Base-by-base conservation (phyloP, 2,888 invertebrate species). In the Yponomeuta malinellus region DNA sequence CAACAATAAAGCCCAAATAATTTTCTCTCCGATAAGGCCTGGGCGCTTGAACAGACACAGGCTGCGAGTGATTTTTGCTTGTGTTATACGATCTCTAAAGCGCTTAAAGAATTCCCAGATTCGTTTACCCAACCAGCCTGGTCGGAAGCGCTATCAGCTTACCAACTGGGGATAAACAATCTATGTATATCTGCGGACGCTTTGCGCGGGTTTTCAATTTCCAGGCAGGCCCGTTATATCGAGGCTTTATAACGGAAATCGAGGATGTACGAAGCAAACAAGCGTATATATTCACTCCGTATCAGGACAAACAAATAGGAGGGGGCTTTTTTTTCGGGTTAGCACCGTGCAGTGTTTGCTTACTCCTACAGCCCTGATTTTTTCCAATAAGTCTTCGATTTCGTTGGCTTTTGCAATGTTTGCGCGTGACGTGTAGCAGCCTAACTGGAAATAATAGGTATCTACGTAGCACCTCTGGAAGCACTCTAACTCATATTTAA, bases 211-310 rank as follows among this genome's bases (percentile, higher is more conserved):
- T 65, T 65, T 65, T 33, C 65, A 65, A 65, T 65, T 65, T 65
- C 65, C 65, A 29, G 33, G 65, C 33, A 65, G 65, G 31, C 29
- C 31, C 65, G 65, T 10, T 68, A 23, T 68, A 48, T 12, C 43
- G 68, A 8, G 52, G 48, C 48, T 68, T 68, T 68, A 68, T 68
- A 68, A 68, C 68, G 68, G 68, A 68, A 68, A 68, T 68, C 68
- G 43, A 43, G 43, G 68, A 68, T 37, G 68, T 43, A 15, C 68
- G 15, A 48, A 33, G 68, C 15, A 68, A 68, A 68, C 68, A 68
- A 43, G 48, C 68, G n/a, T 48, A 68, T 68, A 68, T 68, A 43
- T 48, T 68, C 68, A 15, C 10, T 68, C 52, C 48, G 23, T 68
- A 67, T 67, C 23, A 15, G 43, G 68, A 48, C 48, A 15, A 68